A percentile compares a stretch with the other conserved stretches of the same genome.
phyloP scores from a whole-genome alignment of 2,888 invertebrate species.

The Atethmia centrago region DNA sequence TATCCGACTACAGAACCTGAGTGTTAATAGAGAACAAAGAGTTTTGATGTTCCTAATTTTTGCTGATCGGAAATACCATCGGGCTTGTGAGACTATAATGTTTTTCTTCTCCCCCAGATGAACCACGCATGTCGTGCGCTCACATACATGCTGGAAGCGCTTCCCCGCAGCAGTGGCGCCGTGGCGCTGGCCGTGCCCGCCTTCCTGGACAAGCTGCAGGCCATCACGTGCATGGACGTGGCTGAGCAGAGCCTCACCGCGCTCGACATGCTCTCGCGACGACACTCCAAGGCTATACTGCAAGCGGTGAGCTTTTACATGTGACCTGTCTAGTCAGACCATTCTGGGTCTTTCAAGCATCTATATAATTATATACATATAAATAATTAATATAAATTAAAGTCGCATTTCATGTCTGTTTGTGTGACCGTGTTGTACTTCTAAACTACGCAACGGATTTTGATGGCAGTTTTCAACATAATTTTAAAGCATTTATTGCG shows the following conservation, averaged over 20 bases:
- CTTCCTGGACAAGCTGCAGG: slow-evolving; percentile 98
- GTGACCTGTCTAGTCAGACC: not conserved
- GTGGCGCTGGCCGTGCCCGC: slow-evolving; percentile 99
- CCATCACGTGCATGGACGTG: slow-evolving; percentile 99
- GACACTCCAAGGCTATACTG: slow-evolving; percentile 99
- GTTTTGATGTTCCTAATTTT: not conserved
- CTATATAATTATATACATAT: too few relatives aligned
- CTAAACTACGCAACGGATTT: not conserved
- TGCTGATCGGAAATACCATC: too few relatives aligned
- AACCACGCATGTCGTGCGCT: slow-evolving; percentile 99
- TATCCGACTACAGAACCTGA: too few relatives aligned
- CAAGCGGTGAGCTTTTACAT: slow-evolving; percentile 93
- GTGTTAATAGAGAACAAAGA: not conserved
- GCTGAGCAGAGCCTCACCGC: slow-evolving; percentile 99
- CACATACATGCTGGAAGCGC: slow-evolving; percentile 99
- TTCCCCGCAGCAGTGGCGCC: slow-evolving; percentile 98
- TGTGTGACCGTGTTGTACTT: too few relatives aligned
- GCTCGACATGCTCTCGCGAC: slow-evolving; percentile 98
- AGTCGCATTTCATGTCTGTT: too few relatives aligned
- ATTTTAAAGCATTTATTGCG: too few relatives aligned
- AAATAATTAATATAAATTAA: too few relatives aligned
- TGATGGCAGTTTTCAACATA: not conserved
- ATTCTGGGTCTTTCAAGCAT: too few relatives aligned
- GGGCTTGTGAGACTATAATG: not conserved
- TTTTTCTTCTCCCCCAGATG: slow-evolving; percentile 92